phyloP scores from a whole-genome alignment of 2,113 vertebrate genomes.

The Scalopus aquaticus region DNA sequence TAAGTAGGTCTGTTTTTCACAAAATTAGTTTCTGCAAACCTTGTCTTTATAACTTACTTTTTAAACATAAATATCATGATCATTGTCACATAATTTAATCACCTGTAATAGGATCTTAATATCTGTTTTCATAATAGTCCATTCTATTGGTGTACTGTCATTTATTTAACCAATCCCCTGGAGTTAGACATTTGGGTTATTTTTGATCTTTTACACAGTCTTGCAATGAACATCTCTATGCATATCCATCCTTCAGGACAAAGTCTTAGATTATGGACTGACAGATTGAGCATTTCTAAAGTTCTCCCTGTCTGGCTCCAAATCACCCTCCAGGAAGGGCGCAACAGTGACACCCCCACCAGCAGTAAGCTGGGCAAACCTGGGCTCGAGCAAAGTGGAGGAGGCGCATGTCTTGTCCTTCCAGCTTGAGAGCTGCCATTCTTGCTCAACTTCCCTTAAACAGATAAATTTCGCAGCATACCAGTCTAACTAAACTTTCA shows the following conservation, averaged over 20 bases:
- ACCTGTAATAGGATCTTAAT: not conserved
- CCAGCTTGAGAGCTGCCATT: not conserved
- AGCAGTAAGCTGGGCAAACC: not conserved
- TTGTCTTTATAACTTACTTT: not conserved
- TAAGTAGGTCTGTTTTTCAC: not conserved
- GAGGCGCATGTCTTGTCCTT: not conserved
- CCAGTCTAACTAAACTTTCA: not conserved
- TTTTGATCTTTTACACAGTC: not conserved
- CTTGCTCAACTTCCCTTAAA: not conserved
- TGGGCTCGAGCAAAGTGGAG: not conserved
- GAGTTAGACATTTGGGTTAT: not conserved
- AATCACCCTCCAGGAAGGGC: not conserved
- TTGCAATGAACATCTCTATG: not conserved
- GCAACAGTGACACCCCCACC: rapidly evolving
- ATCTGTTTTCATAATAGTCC: not conserved
- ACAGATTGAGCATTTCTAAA: not conserved
- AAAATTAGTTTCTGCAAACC: not conserved
- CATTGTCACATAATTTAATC: not conserved
- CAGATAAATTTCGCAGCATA: not conserved
- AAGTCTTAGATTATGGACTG: not conserved
- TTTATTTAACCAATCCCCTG: not conserved
- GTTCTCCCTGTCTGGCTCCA: not conserved
- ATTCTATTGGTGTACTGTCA: not conserved
- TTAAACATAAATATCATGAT: not conserved
- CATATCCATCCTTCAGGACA: conserved; percentile 20